phyloP scores from a whole-genome alignment of 1,140 invertebrate genomes.

The Drosophila lini region DNA sequence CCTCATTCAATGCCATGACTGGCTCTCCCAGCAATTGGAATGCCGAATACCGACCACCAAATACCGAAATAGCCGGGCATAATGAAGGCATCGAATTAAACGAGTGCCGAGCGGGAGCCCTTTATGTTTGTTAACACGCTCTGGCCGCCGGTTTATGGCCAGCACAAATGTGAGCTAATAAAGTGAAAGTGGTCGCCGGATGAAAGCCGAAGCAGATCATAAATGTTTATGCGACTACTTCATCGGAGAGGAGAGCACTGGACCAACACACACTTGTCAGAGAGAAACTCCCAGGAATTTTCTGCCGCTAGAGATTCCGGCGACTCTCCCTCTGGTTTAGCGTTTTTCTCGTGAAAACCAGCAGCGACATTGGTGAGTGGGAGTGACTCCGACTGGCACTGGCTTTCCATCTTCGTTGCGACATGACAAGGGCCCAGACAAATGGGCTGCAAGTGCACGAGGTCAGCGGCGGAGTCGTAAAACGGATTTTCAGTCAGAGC shows the following conservation, averaged over 20 bases:
- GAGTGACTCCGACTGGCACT: conserved; percentile 11
- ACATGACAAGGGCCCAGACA: conserved; percentile 46
- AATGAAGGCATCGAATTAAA: conserved; percentile 53
- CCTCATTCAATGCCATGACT: conserved; percentile 32
- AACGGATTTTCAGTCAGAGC: conserved; percentile 34
- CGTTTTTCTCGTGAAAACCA: conserved; percentile 13
- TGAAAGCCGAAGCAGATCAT: conserved; percentile 53
- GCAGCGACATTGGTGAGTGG: not conserved
- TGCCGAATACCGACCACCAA: conserved; percentile 16
- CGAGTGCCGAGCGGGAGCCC: conserved; percentile 7
- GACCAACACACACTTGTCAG: conserved; percentile 24
- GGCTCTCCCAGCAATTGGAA: conserved; percentile 27
- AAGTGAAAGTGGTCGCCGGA: conserved; percentile 44
- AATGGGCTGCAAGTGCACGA: conserved; percentile 57
- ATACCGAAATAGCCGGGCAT: conserved; percentile 24
- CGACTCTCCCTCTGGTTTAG: conserved; percentile 6
- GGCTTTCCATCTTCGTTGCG: conserved; percentile 60
- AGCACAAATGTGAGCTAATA: conserved; percentile 51
- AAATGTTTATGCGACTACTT: conserved; percentile 67
- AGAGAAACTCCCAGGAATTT: not conserved
- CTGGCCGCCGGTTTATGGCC: conserved; percentile 47
- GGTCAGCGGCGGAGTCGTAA: conserved; percentile 51
- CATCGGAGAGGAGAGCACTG: conserved; percentile 26
- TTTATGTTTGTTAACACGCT: conserved; percentile 54
- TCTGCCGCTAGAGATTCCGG: conserved; percentile 16